phyloP scores from a whole-genome alignment of 2,113 vertebrate species.

The Coregonus clupeaformis region DNA sequence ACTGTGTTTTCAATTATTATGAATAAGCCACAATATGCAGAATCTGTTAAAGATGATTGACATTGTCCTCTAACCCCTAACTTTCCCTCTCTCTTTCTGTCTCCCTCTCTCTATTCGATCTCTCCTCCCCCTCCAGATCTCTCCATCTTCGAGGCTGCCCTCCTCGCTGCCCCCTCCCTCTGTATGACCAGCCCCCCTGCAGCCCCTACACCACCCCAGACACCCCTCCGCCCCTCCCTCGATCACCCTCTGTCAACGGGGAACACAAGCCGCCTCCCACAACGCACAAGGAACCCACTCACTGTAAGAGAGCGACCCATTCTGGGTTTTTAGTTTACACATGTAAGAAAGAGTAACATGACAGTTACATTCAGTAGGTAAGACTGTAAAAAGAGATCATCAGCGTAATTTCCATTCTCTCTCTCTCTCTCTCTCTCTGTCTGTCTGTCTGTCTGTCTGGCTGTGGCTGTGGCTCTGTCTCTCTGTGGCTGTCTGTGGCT shows the following conservation, averaged over 20 bases:
- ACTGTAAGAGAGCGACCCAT: constrained; percentile 60
- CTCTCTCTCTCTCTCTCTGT: background rate
- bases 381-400: background rate
- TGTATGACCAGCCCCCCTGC: constrained; percentile 91
- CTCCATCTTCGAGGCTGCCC: constrained; percentile 79
- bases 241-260: constrained; percentile 87
- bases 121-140: constrained; percentile 55
- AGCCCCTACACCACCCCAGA: constrained; percentile 89
- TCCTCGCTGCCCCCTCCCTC: constrained; percentile 82
- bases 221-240: constrained; percentile 83
- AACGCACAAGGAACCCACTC: constrained; percentile 61
- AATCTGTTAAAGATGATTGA: background rate
- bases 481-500: background rate
- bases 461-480: too few relatives aligned
- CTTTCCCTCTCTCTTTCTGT: background rate
- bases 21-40: too few relatives aligned
- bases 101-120: background rate
- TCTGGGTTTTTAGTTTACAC: background rate
- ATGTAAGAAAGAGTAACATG: background rate
- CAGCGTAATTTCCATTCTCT: background rate
- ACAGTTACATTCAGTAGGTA: background rate
- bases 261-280: constrained; percentile 72
- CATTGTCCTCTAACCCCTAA: background rate
- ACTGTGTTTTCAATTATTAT: background rate
- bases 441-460: background rate